Conservation (phyloP, 1,140 invertebrate species). For the Drosophila dunni region DNA sequence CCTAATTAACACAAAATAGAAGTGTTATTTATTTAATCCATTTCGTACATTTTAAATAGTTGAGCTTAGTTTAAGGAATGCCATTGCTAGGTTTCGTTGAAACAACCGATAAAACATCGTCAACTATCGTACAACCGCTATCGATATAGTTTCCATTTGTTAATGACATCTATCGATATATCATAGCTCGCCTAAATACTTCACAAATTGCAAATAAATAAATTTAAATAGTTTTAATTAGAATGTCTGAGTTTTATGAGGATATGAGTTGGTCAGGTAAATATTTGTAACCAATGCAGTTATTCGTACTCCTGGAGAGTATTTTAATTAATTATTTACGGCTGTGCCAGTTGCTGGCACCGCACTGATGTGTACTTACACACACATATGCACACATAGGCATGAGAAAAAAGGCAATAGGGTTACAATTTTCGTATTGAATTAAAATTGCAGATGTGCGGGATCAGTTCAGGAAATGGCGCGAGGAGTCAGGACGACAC, state of each 20-base stretch:
- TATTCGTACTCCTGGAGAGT: background rate
- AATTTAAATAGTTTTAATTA: constrained; percentile 50
- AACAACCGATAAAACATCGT: constrained; percentile 4
- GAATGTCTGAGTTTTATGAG: constrained; percentile 85
- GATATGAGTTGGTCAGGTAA: constrained; percentile 86
- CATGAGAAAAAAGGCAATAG: constrained; percentile 8
- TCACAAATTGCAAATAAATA: constrained; percentile 48
- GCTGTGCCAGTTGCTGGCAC: constrained; percentile 10
- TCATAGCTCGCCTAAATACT: constrained; percentile 11
- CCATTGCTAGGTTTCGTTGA: background rate
- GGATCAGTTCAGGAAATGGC: constrained; percentile 93
- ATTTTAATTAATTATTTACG: constrained; percentile 1
- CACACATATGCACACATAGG: constrained; percentile 11
- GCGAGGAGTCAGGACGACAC: constrained; percentile 95
- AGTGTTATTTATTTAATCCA: too few relatives aligned
- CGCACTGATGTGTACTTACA: constrained; percentile 29
- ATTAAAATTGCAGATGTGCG: constrained; percentile 89
- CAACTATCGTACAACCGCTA: background rate
- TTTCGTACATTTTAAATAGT: too few relatives aligned
- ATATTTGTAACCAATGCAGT: background rate
- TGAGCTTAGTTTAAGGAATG: too few relatives aligned
- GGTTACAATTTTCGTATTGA: constrained; percentile 4
- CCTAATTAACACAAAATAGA: too few relatives aligned
- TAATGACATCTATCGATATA: constrained; percentile 20
- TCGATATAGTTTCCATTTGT: constrained; percentile 1